Conservation (phyloP, 2,797 vertebrate species). For the Paguma larvata region DNA sequence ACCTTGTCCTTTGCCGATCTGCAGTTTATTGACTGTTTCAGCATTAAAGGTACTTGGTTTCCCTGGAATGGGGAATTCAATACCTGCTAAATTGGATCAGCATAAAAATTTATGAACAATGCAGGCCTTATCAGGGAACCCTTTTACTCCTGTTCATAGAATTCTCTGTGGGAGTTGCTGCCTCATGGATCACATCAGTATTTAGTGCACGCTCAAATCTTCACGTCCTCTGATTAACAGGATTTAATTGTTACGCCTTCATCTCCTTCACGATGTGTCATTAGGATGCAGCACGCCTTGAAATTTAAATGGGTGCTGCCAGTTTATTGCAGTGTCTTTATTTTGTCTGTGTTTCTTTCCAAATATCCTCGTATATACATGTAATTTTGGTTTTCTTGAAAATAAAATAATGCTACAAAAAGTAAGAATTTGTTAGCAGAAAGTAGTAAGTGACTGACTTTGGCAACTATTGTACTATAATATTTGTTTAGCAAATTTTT, state of each 20-base stretch:
- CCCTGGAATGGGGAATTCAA: slow-evolving; percentile 55
- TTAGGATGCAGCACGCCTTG: slow-evolving; percentile 70
- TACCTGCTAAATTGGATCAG: slow-evolving; percentile 68
- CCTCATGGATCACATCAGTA: neutral
- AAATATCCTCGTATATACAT: neutral
- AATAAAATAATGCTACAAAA: slow-evolving; percentile 9
- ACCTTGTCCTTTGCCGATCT: neutral
- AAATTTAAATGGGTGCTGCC: slow-evolving; percentile 33
- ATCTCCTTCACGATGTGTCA: slow-evolving; percentile 48
- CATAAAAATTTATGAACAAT: slow-evolving; percentile 67
- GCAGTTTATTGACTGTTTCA: slow-evolving; percentile 40
- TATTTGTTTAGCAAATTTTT: neutral
- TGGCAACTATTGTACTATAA: neutral
- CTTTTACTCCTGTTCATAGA: slow-evolving; percentile 15
- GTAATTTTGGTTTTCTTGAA: neutral
- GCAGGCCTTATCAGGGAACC: slow-evolving; percentile 49
- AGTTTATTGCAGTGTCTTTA: neutral
- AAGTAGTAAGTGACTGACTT: slow-evolving; percentile 15
- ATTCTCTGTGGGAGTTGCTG: slow-evolving; percentile 49
- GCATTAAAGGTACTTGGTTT: slow-evolving; percentile 65
- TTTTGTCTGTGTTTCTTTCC: slow-evolving; percentile 47
- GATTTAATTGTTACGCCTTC: slow-evolving; percentile 61
- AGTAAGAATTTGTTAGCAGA: neutral
- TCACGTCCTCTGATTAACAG: slow-evolving; percentile 72
- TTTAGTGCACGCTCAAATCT: slow-evolving; percentile 64